Conservation (phyloP, 2,113 vertebrate species). For the Brevimyrus niger region DNA sequence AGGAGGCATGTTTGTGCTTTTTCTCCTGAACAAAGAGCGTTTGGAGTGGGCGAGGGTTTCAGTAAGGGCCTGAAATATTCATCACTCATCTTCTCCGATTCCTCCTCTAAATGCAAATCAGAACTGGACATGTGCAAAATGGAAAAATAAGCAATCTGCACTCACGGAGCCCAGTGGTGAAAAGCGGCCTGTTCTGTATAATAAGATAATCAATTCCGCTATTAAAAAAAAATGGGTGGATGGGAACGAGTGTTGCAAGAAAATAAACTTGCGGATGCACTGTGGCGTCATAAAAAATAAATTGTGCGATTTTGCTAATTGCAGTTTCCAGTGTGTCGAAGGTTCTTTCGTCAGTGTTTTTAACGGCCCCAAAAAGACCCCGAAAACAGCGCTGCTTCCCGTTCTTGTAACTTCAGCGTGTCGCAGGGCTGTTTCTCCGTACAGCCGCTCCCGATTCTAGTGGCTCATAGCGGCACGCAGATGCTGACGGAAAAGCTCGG, state of each 20-base stretch:
- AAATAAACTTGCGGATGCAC: conserved; percentile 22
- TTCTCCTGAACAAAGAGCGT: conserved; percentile 18
- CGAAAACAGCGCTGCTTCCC: background rate
- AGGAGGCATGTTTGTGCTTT: conserved; percentile 28
- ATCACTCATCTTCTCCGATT: conserved; percentile 12
- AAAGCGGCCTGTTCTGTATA: conserved; percentile 38
- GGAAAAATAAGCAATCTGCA: conserved; percentile 22
- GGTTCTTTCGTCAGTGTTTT: background rate
- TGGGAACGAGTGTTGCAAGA: conserved; percentile 38
- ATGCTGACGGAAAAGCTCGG: background rate
- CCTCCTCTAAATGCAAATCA: conserved; percentile 31
- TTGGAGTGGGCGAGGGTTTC: conserved; percentile 21
- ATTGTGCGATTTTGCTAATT: background rate
- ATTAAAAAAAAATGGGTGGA: conserved; percentile 44
- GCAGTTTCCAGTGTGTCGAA: background rate
- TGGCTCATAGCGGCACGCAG: background rate
- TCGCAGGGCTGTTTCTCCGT: background rate
- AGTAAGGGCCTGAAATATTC: conserved; percentile 22
- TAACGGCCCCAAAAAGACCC: background rate
- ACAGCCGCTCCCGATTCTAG: background rate
- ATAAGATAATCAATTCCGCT: conserved; percentile 47
- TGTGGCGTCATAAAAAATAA: background rate
- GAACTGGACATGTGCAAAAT: conserved; percentile 24
- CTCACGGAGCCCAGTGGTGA: conserved; percentile 21
- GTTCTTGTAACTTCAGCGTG: background rate